These are phyloP conservation scores for Ondatra zibethicus DNA, from an alignment of 2,113 vertebrate genomes.

Conservation along the genomic window DNA sequence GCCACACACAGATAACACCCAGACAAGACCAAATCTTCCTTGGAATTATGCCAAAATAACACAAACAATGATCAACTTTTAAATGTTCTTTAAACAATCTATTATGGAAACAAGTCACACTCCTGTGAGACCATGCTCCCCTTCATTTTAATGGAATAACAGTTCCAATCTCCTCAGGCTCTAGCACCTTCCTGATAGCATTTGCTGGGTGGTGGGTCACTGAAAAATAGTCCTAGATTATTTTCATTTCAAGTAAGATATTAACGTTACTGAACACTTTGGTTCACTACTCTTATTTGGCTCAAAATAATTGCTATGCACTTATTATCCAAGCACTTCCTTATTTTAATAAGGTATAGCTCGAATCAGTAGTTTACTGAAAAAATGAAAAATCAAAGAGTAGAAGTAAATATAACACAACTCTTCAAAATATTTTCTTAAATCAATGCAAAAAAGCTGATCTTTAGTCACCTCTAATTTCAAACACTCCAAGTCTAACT, in stretches of 20 bases:
- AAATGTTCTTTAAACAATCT: background rate
- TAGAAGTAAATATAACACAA: background rate
- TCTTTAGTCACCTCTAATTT: background rate
- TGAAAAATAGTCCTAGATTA: background rate
- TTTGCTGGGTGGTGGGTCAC: background rate
- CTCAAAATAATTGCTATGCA: slow-evolving; percentile 10
- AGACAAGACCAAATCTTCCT: background rate
- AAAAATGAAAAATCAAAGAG: slow-evolving; percentile 16
- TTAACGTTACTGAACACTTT: background rate
- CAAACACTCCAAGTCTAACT: background rate
- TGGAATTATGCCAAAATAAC: background rate
- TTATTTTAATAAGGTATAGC: background rate
- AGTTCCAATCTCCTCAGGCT: background rate
- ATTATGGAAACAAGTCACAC: background rate
- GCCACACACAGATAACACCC: background rate
- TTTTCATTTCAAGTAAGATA: background rate
- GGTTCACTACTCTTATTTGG: background rate
- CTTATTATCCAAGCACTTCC: background rate
- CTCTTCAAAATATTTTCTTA: background rate
- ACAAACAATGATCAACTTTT: background rate
- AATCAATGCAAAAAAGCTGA: background rate
- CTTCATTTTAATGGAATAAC: background rate
- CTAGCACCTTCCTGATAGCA: background rate
- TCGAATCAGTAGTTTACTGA: background rate
- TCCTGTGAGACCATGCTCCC: background rate